Conservation (phyloP, 2,113 vertebrate genomes). For the Platysternon megacephalum region DNA sequence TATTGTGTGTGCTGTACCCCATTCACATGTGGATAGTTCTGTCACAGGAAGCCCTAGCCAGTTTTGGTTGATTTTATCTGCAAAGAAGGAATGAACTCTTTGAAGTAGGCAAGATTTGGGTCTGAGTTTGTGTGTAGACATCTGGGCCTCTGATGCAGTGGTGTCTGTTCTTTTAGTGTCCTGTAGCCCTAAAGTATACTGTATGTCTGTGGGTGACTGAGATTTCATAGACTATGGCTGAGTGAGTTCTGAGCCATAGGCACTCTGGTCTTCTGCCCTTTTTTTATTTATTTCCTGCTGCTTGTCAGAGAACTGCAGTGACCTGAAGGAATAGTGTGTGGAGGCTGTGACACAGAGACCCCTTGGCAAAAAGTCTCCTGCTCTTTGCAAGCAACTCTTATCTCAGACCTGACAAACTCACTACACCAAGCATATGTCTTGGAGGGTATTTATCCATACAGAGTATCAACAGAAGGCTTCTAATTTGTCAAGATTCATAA, state of each 20-base stretch:
- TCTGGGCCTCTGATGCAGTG: not conserved
- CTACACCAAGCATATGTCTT: not conserved
- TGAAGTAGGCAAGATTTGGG: not conserved
- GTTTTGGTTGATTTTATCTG: not conserved
- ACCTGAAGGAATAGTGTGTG: not conserved
- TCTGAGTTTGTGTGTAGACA: not conserved
- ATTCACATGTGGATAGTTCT: not conserved
- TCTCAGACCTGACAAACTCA: not conserved
- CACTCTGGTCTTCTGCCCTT: not conserved
- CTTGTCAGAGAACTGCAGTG: not conserved
- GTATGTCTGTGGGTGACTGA: not conserved
- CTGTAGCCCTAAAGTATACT: not conserved
- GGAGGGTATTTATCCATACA: not conserved
- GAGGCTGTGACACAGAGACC: too few relatives aligned
- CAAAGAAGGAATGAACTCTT: not conserved
- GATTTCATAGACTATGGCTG: not conserved
- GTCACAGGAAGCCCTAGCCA: not conserved
- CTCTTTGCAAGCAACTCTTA: too few relatives aligned
- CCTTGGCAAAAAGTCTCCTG: too few relatives aligned
- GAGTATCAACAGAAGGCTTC: not conserved
- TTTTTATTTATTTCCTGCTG: not conserved
- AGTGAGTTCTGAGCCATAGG: not conserved
- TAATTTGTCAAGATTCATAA: not conserved
- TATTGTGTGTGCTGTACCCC: not conserved
- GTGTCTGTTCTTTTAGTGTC: not conserved